Percentiles rank a stretch among this genome's conserved stretches.
Evolutionary conservation across 2,113 vertebrate genomes (phyloP).

Genomic region (Xenus cinereus): DNA sequence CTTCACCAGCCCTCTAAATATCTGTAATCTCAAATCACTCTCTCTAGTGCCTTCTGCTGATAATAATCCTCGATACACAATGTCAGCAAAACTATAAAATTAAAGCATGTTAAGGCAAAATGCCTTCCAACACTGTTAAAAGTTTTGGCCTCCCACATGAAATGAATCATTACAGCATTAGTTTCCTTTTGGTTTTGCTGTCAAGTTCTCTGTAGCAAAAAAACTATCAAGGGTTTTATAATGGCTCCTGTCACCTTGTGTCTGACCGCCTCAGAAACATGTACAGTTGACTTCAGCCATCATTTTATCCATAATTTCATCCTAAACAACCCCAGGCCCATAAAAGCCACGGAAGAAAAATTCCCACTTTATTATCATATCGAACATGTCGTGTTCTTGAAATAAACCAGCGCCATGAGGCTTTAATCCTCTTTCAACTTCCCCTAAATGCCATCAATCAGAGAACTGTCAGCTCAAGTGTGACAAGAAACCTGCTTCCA

Average conservation of each 20-base stretch:
- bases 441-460: conserved; percentile 29
- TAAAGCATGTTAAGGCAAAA: not conserved
- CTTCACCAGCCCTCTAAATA: not conserved
- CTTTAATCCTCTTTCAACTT: conserved; percentile 41
- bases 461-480: conserved; percentile 12
- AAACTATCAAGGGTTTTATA: not conserved
- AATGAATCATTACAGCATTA: conserved; percentile 17
- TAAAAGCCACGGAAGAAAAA: conserved; percentile 30
- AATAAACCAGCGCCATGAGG: conserved; percentile 10
- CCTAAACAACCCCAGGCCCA: not conserved
- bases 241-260: not conserved
- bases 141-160: not conserved
- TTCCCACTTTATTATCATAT: conserved; percentile 26
- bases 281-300: not conserved
- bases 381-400: not conserved
- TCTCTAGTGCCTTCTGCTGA: not conserved
- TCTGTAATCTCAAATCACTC: not conserved
- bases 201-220: not conserved
- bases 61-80: not conserved
- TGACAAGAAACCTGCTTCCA: conserved; percentile 15
- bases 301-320: not conserved
- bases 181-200: conserved; percentile 14
- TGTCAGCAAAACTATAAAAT: not conserved
- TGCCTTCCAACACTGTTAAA: not conserved
- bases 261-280: not conserved